Conservation (phyloP, 2,113 vertebrate species). For the Larimichthys polyactis region DNA sequence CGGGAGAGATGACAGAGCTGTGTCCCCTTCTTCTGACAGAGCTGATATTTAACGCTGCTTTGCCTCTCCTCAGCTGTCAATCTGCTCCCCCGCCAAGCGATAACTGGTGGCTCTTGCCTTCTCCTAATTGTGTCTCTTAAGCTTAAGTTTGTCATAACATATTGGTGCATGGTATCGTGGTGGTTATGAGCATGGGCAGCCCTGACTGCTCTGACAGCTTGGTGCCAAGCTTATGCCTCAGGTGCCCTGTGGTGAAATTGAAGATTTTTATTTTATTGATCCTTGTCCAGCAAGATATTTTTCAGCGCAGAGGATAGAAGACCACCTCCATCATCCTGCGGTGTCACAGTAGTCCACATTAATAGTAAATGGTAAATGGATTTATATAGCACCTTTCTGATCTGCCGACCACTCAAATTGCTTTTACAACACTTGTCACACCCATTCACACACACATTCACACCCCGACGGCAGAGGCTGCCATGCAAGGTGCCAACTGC, state of each 20-base stretch:
- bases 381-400: too few relatives aligned
- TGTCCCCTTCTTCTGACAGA: slow-evolving; percentile 61
- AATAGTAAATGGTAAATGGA: too few relatives aligned
- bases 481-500: too few relatives aligned
- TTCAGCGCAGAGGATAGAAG: slow-evolving; percentile 29
- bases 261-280: slow-evolving; percentile 23
- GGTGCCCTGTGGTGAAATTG: slow-evolving; percentile 50
- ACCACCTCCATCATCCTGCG: slow-evolving; percentile 18
- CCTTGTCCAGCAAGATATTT: slow-evolving; percentile 49
- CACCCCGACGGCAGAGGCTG: too few relatives aligned
- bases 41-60: slow-evolving; percentile 68
- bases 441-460: too few relatives aligned
- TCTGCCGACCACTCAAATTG: too few relatives aligned
- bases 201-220: slow-evolving; percentile 67
- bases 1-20: slow-evolving; percentile 63
- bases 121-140: slow-evolving; percentile 76
- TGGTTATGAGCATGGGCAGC: slow-evolving; percentile 62
- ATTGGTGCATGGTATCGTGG: slow-evolving; percentile 61
- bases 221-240: slow-evolving; percentile 52
- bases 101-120: slow-evolving; percentile 59
- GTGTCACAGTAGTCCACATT: slow-evolving; percentile 17
- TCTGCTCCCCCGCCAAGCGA: slow-evolving; percentile 60
- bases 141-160: slow-evolving; percentile 73
- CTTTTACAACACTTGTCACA: too few relatives aligned
- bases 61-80: slow-evolving; percentile 70